Evolutionary conservation across 2,888 invertebrate genomes (phyloP), one percentile per base, ranked within the genome.

Genomic region (Epistrophella euchroma): DNA sequence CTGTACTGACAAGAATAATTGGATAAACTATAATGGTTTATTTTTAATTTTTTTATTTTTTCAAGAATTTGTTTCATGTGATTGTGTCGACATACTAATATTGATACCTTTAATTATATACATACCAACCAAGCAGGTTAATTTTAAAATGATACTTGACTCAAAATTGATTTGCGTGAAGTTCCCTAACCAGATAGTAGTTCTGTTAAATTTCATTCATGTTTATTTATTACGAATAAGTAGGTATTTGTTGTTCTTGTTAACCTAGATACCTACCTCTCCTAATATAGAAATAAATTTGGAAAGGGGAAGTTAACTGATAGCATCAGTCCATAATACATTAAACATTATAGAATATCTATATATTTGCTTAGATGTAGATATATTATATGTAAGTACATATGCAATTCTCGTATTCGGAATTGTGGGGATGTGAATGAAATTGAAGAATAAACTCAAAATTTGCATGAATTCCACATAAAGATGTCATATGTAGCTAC

Each of bases 401-500:
- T 28, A 22, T 43, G 6, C 73, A 78, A 15, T 81, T 68, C 62
- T 76, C 58, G 56, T 64, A 70, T 73, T 62, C 50, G 64, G 50
- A 47, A 74, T 47, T 74, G 47, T 74, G 37, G 28, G 70, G 47
- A 66, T 78, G 52, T 70, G 60, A 68, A 40, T 74, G 79, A 76
- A 88, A 71, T 80, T 88, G 83, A 88, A 73, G 80, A 85, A 77
- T 85, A 83, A 86, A 83, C 72, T 75, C 19, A 88, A 56, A 90
- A 91, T 91, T 91, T 91, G 90, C 91, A 91, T 91, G 90, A 91
- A 91, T 90, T 90, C 89, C 90, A 88, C 91, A 91, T 91, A 91
- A 91, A 91, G 90, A 91, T 91, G 90, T 89, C 91, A 90, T n/a
- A n/a, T 88, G 88, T 88, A 88, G 88, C 88, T 87, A 89, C 88